Base-by-base conservation (phyloP, 2,888 invertebrate species). In the Ptilodon capucinus region DNA sequence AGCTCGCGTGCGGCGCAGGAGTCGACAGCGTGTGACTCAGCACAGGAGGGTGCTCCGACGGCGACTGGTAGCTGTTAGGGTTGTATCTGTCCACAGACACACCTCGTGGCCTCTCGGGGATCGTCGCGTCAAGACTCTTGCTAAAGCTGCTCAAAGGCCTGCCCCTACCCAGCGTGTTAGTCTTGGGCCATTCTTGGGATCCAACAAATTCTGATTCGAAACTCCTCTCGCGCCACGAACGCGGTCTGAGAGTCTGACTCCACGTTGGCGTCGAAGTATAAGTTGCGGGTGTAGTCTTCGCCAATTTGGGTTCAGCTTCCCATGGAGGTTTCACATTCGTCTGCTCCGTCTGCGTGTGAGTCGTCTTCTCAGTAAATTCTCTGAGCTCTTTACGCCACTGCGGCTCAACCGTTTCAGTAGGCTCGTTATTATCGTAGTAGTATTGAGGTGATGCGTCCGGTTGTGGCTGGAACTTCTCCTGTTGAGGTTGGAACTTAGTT, bases 51-150 rank as follows among this genome's bases (percentile, higher is more conserved):
- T 90, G 86, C 48, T 87, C 89, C 21, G 81, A 74, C 14, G 89
- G 89, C 8, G 88, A 71, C 48, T 86, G 84, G 62, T 91, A 91
- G 60, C 64, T 85, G 52, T 75, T 86, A 1, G 90, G 88, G 57
- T 90, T 91, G 67, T 90, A 91, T 54, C 91, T 78, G 55, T 91
- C 91, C 32, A 91, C 89, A 0, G 91, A 91, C 5, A 91, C 90
- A 8, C 91, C 89, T 48, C 91, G 76, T 30, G 80, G 64, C 56
- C 85, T 81, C 50, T 87, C 86, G 6, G 81, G 76, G n/a, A 81
- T 70, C 17, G 71, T 49, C 11, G 84, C 78, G 11, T 75, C 69
- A 17, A 51, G 34, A 46, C 40, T 74, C 48, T 68, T 81, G 34
- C 75, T 79, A 38, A 84, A 82, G 18, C 84, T 78, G 55, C 89